Evolutionary conservation across 2,888 invertebrate species (phyloP).

Genomic region (Cheiracanthium punctorium): DNA sequence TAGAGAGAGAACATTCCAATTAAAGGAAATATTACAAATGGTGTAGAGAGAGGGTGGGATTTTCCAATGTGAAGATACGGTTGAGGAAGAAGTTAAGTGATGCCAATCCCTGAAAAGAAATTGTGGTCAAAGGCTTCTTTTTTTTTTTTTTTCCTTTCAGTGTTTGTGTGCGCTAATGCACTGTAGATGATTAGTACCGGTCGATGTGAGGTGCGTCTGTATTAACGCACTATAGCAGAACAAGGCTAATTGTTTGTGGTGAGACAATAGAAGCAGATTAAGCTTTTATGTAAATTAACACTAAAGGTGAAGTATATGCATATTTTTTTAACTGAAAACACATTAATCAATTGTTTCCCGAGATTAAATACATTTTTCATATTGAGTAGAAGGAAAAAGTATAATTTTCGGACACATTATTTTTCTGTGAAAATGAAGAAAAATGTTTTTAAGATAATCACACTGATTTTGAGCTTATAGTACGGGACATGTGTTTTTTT

Average conservation of each 20-base stretch:
- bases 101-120: background rate
- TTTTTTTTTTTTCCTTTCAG: background rate
- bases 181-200: background rate
- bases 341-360: too few relatives aligned
- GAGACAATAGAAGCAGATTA: background rate
- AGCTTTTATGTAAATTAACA: background rate
- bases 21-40: constrained; percentile 61
- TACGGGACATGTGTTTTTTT: too few relatives aligned
- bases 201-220: background rate
- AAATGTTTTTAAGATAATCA: too few relatives aligned
- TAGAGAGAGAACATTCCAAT: constrained; percentile 50
- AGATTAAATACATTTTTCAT: too few relatives aligned
- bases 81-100: background rate
- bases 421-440: too few relatives aligned
- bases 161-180: background rate
- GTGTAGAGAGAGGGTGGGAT: background rate
- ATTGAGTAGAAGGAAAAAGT: too few relatives aligned
- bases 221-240: background rate
- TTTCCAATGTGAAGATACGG: background rate
- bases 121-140: background rate
- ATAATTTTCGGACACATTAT: too few relatives aligned
- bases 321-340: too few relatives aligned
- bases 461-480: too few relatives aligned
- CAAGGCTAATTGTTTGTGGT: background rate
- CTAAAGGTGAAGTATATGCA: too few relatives aligned